Percentiles rank a stretch among this genome's conserved stretches.
These are phyloP conservation scores for Deilephila elpenor DNA, from an alignment of 2,888 invertebrate genomes.

Conservation along the genomic window DNA sequence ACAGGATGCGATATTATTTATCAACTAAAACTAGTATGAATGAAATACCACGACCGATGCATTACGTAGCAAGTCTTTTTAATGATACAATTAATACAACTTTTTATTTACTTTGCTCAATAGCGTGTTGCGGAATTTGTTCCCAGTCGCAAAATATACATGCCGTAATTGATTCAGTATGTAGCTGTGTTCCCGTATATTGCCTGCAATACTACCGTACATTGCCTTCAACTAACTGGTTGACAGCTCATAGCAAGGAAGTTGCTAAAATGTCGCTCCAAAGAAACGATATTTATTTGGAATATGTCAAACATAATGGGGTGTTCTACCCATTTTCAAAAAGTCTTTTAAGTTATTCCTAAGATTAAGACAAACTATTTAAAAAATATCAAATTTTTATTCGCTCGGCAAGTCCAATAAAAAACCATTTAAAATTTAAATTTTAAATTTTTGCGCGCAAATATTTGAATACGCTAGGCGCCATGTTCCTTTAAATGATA, in stretches of 20 bases:
- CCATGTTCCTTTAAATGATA: too few species aligned
- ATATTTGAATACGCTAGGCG: too few species aligned
- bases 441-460: too few species aligned
- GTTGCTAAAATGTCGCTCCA: not conserved
- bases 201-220: conserved; percentile 2
- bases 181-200: not conserved
- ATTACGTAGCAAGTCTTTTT: not conserved
- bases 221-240: conserved; percentile 13
- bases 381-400: too few species aligned
- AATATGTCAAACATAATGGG: not conserved
- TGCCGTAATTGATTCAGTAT: conserved; percentile 16
- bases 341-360: too few species aligned
- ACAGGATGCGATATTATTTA: not conserved
- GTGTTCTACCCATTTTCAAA: too few species aligned
- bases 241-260: not conserved
- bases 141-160: conserved; percentile 6
- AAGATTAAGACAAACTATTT: too few species aligned
- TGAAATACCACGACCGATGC: not conserved
- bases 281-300: not conserved
- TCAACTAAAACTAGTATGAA: conserved; percentile 20
- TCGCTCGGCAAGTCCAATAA: too few species aligned
- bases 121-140: conserved; percentile 6
- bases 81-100: conserved; percentile 13
- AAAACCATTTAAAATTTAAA: too few species aligned
- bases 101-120: conserved; percentile 18